Conservation (phyloP, 1,140 invertebrate species). For the Nasonia longicornis region DNA sequence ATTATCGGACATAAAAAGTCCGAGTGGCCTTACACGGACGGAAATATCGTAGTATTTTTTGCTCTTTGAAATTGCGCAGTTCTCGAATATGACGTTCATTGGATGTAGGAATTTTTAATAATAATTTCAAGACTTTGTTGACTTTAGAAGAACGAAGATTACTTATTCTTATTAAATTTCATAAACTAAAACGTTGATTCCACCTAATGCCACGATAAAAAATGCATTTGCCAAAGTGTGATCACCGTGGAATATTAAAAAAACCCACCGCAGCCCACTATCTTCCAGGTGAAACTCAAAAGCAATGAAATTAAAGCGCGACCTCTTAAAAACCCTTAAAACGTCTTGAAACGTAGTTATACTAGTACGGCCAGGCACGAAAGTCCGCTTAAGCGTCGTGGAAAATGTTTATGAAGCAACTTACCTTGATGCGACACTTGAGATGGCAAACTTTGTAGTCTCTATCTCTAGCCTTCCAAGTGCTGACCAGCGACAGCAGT, state of each 20-base stretch:
- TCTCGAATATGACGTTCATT: too few relatives aligned
- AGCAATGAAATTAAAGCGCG: background rate
- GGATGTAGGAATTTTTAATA: too few relatives aligned
- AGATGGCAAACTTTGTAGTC: background rate
- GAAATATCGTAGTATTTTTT: too few relatives aligned
- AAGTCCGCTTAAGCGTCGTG: background rate
- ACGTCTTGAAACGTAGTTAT: background rate
- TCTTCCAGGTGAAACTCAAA: background rate
- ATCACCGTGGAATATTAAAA: too few relatives aligned
- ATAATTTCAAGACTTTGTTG: too few relatives aligned
- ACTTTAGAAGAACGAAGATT: too few relatives aligned
- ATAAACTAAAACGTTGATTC: too few relatives aligned
- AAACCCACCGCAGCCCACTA: too few relatives aligned
- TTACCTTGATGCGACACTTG: conserved; percentile 19
- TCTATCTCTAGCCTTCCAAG: background rate
- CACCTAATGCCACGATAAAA: too few relatives aligned
- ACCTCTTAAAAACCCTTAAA: background rate
- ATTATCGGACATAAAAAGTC: background rate
- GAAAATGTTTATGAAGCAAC: conserved; percentile 29
- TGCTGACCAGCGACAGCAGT: background rate
- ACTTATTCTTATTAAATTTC: too few relatives aligned
- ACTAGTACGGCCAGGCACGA: background rate
- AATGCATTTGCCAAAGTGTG: too few relatives aligned
- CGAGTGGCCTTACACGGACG: background rate
- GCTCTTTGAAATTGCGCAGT: too few relatives aligned